These are phyloP conservation scores for Tachystola acroxantha DNA, from an alignment of 2,888 invertebrate genomes.

Conservation along the genomic window DNA sequence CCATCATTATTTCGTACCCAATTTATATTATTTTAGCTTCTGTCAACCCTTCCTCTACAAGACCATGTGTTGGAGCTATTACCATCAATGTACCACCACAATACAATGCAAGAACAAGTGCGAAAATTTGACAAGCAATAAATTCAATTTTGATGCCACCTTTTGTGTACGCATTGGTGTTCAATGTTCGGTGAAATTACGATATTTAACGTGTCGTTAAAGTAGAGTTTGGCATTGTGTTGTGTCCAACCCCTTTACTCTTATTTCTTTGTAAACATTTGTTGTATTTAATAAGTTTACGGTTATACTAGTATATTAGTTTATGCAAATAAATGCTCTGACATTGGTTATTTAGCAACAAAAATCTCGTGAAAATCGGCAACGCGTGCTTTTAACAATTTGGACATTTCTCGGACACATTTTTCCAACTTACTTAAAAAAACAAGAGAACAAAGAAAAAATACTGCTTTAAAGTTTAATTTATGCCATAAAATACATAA, in stretches of 20 bases:
- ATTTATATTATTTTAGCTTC: conserved; percentile 26
- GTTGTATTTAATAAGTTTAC: too few species aligned
- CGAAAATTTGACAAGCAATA: conserved; percentile 67
- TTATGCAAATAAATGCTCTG: too few species aligned
- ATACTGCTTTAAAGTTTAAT: too few species aligned
- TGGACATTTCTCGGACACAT: too few species aligned
- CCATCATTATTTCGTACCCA: conserved; percentile 35
- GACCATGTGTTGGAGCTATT: conserved; percentile 71
- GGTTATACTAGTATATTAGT: too few species aligned
- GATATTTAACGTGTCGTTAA: conserved; percentile 37
- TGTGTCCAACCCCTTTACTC: neutral
- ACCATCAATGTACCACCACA: conserved; percentile 52
- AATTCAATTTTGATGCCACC: conserved; percentile 58
- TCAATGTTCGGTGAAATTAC: conserved; percentile 59
- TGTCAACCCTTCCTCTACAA: conserved; percentile 47
- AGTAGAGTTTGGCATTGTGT: conserved; percentile 20
- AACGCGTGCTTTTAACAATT: too few species aligned
- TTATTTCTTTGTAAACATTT: too few species aligned
- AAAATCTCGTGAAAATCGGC: conserved; percentile 37
- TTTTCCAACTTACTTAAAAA: too few species aligned
- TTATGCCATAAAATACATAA: too few species aligned
- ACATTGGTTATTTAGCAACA: too few species aligned
- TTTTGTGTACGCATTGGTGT: conserved; percentile 48
- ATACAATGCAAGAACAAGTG: conserved; percentile 60
- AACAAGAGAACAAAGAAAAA: too few species aligned